These are phyloP conservation scores for Zosterops japonicus DNA, from an alignment of 2,113 vertebrate species.

Conservation along the genomic window DNA sequence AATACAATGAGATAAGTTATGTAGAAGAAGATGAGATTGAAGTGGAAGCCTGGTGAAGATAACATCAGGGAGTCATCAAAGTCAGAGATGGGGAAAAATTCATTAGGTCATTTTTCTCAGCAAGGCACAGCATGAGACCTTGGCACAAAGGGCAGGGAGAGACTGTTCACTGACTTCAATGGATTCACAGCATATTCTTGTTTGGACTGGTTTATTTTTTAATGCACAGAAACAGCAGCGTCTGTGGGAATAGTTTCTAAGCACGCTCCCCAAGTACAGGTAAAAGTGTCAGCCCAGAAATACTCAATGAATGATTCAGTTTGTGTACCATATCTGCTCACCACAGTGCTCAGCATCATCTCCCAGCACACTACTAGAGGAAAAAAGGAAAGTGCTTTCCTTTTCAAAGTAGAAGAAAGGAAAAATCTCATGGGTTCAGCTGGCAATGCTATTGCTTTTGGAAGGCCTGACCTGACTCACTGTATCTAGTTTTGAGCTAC, in stretches of 20 bases:
- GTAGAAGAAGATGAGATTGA: neutral
- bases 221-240: neutral
- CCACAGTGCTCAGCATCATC: neutral
- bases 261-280: neutral
- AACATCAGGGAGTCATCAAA: neutral
- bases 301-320: neutral
- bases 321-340: neutral
- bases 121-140: neutral
- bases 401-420: neutral
- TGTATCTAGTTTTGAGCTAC: neutral
- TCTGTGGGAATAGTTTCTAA: neutral
- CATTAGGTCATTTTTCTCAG: neutral
- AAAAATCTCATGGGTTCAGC: neutral
- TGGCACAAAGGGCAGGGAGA: neutral
- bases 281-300: neutral
- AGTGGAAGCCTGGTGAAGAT: neutral
- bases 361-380: neutral
- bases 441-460: rapidly evolving
- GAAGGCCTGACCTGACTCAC: neutral
- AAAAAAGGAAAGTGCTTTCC: neutral
- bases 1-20: neutral
- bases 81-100: neutral
- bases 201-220: neutral
- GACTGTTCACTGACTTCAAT: neutral
- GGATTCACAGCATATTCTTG: neutral